Evolutionary conservation across 1,140 invertebrate genomes (phyloP), one percentile per base, ranked within the genome.

Genomic region (Lycorma delicatula): DNA sequence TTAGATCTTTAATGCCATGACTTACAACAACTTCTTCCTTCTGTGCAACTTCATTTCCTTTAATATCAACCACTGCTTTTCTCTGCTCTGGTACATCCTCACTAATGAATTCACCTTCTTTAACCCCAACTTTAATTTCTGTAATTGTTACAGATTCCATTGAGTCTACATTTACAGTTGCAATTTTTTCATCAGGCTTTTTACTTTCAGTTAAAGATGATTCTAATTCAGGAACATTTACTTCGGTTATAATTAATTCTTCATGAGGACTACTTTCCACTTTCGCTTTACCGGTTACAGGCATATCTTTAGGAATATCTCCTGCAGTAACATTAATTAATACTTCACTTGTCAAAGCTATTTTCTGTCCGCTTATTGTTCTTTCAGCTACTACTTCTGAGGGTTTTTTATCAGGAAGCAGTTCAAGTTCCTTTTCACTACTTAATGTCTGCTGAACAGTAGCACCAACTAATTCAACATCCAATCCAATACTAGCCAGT

Each of bases 381-480:
- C 72, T 61, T 22, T 70, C 58, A 52, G 78, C 76, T 12, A 64
- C 72, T 38, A 68, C 68, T 61, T 70, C 59, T 38, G 72, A 47
- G 2, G 75, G 72, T 60, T 64, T 70, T 53, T 66, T 59, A 58
- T 74, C 61, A 6, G 63, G 56, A 5, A 61, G 61, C 46, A 76
- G 75, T 13, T 74, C 67, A 22, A 69, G 66, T 72, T 83, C 82
- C 56, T 70, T 71, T 63, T 83, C 80, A 63, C 72, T 74, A 27
- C 72, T 63, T 31, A 79, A 58, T 2, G 81, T 68, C 72, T 82
- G 75, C 3, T 74, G 62, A n/a, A 79, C 66, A 27, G 69, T 73
- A 0, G 76, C 68, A 18, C 76, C 74, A 41, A 66, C 51, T 59
- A 69, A 70, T 27, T 71, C 64, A 62, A 79, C 79, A 9, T 71